Conservation (phyloP, 2,888 invertebrate species). For the Mechanitis mazaeus region DNA sequence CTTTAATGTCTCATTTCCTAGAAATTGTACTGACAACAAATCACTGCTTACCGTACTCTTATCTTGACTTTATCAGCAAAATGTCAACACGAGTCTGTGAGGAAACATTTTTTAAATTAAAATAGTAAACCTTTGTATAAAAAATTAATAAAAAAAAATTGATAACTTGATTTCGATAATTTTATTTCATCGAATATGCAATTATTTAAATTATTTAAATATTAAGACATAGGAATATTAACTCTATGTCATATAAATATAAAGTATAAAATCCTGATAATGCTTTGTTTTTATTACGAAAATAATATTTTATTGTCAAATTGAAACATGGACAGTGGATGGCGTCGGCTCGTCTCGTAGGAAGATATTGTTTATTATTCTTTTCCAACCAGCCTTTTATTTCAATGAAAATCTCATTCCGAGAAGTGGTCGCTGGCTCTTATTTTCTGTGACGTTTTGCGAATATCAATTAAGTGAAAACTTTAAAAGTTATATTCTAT, state of each 20-base stretch:
- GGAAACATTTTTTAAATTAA: no score
- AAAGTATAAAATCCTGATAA: constrained; percentile 1
- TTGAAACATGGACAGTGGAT: constrained; percentile 17
- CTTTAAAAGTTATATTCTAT: constrained; percentile 9
- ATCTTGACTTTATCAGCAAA: not conserved
- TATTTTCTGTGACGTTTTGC: constrained; percentile 18
- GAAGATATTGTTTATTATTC: constrained; percentile 21
- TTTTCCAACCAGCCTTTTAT: constrained; percentile 23
- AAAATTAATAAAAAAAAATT: no score
- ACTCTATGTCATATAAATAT: not conserved
- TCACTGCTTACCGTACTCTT: not conserved
- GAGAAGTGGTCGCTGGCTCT: constrained; percentile 19
- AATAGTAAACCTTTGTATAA: no score
- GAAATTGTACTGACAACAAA: not conserved
- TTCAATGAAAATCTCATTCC: constrained; percentile 28
- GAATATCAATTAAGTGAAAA: constrained; percentile 23
- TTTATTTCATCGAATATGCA: no score
- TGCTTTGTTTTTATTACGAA: constrained; percentile 2
- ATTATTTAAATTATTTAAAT: no score
- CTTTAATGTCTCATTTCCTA: no score
- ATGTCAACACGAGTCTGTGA: not conserved
- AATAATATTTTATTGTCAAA: not conserved
- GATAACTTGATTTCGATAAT: no score
- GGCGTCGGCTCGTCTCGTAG: constrained; percentile 28
- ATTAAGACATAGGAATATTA: no score